A percentile compares a stretch with the other conserved stretches of the same genome.
phyloP scores from a whole-genome alignment of 2,888 invertebrate genomes.

The Ophion costatus region DNA sequence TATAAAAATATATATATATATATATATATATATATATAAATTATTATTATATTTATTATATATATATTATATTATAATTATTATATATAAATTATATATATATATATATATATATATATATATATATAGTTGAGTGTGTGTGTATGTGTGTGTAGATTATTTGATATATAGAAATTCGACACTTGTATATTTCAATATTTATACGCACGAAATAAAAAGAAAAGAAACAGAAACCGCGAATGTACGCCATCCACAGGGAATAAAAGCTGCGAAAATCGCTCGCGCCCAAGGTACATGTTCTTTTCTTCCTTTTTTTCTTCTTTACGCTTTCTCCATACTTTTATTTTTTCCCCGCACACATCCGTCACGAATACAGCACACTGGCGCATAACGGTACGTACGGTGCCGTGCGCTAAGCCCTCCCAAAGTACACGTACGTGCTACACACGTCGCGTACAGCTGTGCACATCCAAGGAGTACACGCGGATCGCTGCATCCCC shows the following conservation, averaged over 20 bases:
- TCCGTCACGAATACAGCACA: not conserved
- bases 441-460: not conserved
- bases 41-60: too few relatives aligned
- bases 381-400: not conserved
- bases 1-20: not conserved
- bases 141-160: too few relatives aligned
- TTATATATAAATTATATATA: too few relatives aligned
- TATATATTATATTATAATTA: too few relatives aligned
- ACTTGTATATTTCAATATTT: too few relatives aligned
- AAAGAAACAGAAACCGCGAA: not conserved
- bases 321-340: not conserved
- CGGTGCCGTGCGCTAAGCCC: not conserved
- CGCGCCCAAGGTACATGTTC: not conserved
- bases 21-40: too few relatives aligned
- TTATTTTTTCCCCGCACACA: not conserved
- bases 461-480: not conserved
- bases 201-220: too few relatives aligned
- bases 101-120: too few relatives aligned
- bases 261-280: slow-evolving; percentile 33
- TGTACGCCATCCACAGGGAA: slow-evolving; percentile 16
- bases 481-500: not conserved
- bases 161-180: not conserved
- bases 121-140: too few relatives aligned
- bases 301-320: not conserved
- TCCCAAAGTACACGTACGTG: not conserved